Base-by-base conservation (phyloP, 2,888 invertebrate species). In the Tetramorium bicarinatum region DNA sequence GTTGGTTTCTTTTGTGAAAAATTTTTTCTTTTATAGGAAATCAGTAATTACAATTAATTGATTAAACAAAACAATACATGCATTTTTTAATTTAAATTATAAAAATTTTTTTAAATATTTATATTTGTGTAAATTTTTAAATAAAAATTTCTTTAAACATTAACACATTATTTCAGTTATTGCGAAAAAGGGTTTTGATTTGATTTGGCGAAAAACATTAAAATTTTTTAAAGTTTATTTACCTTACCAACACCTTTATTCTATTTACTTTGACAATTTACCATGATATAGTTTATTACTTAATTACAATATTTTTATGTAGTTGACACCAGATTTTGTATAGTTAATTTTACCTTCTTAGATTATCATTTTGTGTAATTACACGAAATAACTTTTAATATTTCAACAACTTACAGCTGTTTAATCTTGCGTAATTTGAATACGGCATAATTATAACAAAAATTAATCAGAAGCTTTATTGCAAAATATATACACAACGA, bases 351-450 rank as follows among this genome's bases (percentile, higher is more conserved):
- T 41, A 64, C 21, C 47, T 18, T 66, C 9, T 13, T 47, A 18
- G 2, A 69, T 69, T 49, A 49, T 4, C 21, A 25, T 44, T 41
- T 41, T 1, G 9, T 7, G n/a, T 11, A 52, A 41, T 0, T n/a
- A 71, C 2, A 34, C 13, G 7, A 15, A 18, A 25, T 15, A 7
- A 1, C 21, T 49, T 2, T 49, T 62, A 38, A 49, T 49, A 34
- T 61, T 29, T 62, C 0, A 47, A 18, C 9, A 11, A 3, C 29
- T 67, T 56, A 59, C n/a, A 13, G 2, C 6, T 75, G 38, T 67
- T 82, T 74, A 0, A 11, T 75, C 13, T 84, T 76, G 2, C 21
- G 34, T 2, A 47, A 47, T 47, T 54, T 59, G 18, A 18, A 59
- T 18, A 3, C 1, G 6, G 56, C 11, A 21, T 7, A 0, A 56